Evolutionary conservation across 2,113 vertebrate species (phyloP).

Genomic region (Mirza zaza): DNA sequence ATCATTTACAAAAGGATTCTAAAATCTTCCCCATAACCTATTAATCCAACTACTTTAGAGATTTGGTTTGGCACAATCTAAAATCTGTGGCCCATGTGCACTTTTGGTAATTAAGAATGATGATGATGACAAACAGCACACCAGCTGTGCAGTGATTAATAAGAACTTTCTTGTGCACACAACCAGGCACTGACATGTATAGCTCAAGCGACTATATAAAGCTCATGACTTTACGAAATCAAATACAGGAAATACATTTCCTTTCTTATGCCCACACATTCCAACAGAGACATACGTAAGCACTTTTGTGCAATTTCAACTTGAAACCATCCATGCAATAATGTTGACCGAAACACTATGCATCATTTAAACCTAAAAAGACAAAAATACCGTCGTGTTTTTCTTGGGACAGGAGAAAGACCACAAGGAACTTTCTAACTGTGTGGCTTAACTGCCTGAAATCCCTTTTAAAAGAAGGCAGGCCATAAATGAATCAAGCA

Average conservation of each 20-base stretch:
- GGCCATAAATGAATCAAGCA: conserved; percentile 46
- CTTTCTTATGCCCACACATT: conserved; percentile 45
- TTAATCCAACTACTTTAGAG: conserved; percentile 28
- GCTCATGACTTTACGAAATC: conserved; percentile 57
- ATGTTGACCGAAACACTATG: conserved; percentile 56
- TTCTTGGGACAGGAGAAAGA: conserved; percentile 56
- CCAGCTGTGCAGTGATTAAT: conserved; percentile 26
- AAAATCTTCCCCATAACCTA: conserved; percentile 36
- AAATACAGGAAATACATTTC: conserved; percentile 64
- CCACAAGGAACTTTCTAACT: conserved; percentile 59
- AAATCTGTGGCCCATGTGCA: neutral
- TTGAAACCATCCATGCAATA: conserved; percentile 31
- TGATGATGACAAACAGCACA: neutral
- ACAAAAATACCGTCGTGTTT: conserved; percentile 50
- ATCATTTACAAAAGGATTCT: conserved; percentile 40
- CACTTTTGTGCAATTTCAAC: conserved; percentile 63
- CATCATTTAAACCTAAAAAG: conserved; percentile 62
- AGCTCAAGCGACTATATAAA: neutral
- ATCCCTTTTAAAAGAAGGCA: conserved; percentile 30
- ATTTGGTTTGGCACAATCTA: neutral
- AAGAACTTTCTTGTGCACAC: neutral
- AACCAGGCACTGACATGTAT: neutral
- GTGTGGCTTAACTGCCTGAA: conserved; percentile 53
- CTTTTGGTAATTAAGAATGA: conserved; percentile 47
- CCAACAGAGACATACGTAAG: conserved; percentile 26